Conservation (phyloP, 1,140 invertebrate species). For the Lasaia peninsularis region DNA sequence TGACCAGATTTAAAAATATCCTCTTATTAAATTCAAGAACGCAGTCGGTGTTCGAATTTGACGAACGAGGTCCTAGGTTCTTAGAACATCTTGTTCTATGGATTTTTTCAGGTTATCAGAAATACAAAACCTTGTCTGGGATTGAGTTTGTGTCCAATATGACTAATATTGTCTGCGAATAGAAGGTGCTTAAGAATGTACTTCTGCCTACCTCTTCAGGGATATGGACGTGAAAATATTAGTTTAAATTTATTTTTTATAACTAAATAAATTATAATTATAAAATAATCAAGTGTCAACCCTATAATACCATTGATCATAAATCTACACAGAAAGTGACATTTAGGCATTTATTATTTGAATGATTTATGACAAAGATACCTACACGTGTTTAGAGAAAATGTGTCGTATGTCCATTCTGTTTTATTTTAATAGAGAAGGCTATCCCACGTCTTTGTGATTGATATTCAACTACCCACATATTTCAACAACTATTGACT, state of each 20-base stretch:
- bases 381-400: conserved; percentile 1
- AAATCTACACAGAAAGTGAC: conserved; percentile 12
- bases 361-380: conserved; percentile 20
- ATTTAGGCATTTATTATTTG: conserved; percentile 19
- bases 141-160: too few species aligned
- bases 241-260: background rate
- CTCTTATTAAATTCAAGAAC: too few species aligned
- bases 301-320: conserved; percentile 4
- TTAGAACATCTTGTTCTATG: too few species aligned
- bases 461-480: too few species aligned
- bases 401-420: conserved; percentile 5
- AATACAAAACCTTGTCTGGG: too few species aligned
- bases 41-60: too few species aligned
- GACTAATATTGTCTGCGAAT: too few species aligned
- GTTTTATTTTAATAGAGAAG: background rate
- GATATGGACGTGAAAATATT: background rate
- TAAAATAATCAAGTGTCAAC: background rate
- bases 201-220: background rate
- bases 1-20: too few species aligned
- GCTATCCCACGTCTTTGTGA: background rate
- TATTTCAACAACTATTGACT: too few species aligned
- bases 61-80: too few species aligned
- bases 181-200: too few species aligned
- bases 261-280: background rate
- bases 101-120: too few species aligned